phyloP scores from a whole-genome alignment of 2,113 vertebrate species.

The Mormoops blainvillei region DNA sequence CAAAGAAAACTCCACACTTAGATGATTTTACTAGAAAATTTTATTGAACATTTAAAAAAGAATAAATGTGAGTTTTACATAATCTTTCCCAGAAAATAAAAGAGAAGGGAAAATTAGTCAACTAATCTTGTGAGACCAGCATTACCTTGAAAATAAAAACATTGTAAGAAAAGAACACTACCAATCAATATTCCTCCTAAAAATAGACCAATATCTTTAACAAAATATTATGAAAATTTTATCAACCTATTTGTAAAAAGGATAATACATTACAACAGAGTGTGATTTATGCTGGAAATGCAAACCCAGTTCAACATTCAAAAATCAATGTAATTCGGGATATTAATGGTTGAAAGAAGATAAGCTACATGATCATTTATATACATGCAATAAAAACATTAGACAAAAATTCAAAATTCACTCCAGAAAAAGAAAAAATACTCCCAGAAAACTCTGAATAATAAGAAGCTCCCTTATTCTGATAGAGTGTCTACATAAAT shows the following conservation, averaged over 20 bases:
- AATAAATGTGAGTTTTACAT: not conserved
- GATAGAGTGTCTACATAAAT: not conserved
- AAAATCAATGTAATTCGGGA: not conserved
- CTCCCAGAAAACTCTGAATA: not conserved
- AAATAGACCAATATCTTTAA: not conserved
- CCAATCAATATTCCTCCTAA: not conserved
- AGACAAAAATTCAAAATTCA: not conserved
- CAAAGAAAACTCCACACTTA: not conserved
- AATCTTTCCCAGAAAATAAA: not conserved
- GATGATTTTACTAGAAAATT: not conserved
- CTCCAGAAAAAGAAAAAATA: not conserved
- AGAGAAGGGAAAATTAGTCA: not conserved
- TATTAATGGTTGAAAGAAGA: not conserved
- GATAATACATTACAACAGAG: not conserved
- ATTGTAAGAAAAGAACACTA: not conserved
- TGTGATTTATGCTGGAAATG: not conserved
- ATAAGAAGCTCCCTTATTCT: not conserved
- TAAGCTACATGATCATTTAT: not conserved
- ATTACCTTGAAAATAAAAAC: not conserved
- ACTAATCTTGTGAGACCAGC: not conserved
- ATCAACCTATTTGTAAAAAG: not conserved
- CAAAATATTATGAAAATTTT: not conserved
- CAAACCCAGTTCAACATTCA: not conserved
- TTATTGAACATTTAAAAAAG: not conserved
- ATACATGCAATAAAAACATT: not conserved